Evolutionary conservation across 2,888 invertebrate genomes (phyloP), one percentile per base, ranked within the genome.

Genomic region (Epinotia bilunana): DNA sequence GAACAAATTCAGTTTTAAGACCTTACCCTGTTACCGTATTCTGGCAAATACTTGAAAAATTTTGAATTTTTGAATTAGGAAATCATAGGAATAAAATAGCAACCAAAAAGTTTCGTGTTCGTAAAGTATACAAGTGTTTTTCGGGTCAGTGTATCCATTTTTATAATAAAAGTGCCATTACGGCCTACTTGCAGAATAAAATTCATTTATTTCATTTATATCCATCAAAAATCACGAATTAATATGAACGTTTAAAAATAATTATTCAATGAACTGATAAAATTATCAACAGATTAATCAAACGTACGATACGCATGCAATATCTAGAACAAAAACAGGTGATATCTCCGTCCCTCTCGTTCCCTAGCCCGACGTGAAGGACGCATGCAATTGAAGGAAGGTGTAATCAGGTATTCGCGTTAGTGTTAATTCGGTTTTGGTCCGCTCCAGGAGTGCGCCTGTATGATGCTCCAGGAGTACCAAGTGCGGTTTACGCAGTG

Each of bases 401-500:
- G 61, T 61, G 61, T 67, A 53, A 55, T 18, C 55, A 57, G 55
- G 67, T n/a, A 39, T 18, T 33, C 43, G 43, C 39, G 39, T 68
- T 55, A 70, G 58, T 74, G 58, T 74, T n/a, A 7, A 33, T 16
- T 68, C n/a, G 68, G 58, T 46, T 46, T 68, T 4, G 57, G 2
- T 5, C 28, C 43, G 28, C 11, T 33, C 13, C 61, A 61, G 53
- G 33, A 33, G 72, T 70, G 63, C 60, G 71, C 53, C n/a, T 77
- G 43, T 58, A 77, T 79, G 79, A 78, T 67, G 75, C 39, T 60
- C 3, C 80, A 82, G 33, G 82, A 83, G 62, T 85, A 83, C 76
- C 81, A 81, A 64, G 90, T 90, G 79, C 80, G 83, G 9, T 91
- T 81, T 69, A 79, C 83, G 0, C 86, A 89, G 58, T 80, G 88